A percentile compares a stretch with the other conserved stretches of the same genome.
Conservation (phyloP, 1,140 invertebrate species). For the Centruroides vittatus region DNA sequence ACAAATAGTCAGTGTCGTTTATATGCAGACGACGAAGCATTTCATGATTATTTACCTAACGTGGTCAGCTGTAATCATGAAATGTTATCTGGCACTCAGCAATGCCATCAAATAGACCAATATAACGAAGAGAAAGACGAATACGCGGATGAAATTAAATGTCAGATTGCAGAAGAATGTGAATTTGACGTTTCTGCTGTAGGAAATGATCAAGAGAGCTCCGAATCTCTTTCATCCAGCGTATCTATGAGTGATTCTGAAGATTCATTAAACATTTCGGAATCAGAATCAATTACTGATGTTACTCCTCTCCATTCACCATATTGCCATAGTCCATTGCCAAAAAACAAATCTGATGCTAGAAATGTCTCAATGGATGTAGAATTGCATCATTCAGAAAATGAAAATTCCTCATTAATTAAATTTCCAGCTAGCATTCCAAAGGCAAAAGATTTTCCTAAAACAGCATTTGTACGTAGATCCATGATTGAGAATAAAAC, state of each 20-base stretch:
- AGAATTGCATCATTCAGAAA: not conserved
- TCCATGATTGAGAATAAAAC: not conserved
- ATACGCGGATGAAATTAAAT: no score
- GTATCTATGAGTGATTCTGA: conserved; percentile 7
- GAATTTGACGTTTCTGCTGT: no score
- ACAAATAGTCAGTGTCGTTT: no score
- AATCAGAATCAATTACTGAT: conserved; percentile 14
- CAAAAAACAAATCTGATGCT: not conserved
- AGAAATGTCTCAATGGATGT: not conserved
- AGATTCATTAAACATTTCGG: conserved; percentile 8
- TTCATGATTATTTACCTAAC: no score
- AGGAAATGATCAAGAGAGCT: no score
- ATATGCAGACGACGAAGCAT: no score
- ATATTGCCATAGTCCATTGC: conserved; percentile 10
- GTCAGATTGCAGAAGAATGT: no score
- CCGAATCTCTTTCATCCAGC: conserved; percentile 10
- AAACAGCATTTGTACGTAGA: not conserved
- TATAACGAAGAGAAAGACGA: no score
- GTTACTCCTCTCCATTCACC: conserved; percentile 13
- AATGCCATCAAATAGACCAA: no score
- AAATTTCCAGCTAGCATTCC: not conserved
- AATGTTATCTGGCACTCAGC: no score
- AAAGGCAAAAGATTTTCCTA: not conserved
- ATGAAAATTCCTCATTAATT: not conserved
- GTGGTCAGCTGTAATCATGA: no score